Evolutionary conservation across 2,113 vertebrate genomes (phyloP), one percentile per base, ranked within the genome.

Genomic region (Tupaia chinensis): DNA sequence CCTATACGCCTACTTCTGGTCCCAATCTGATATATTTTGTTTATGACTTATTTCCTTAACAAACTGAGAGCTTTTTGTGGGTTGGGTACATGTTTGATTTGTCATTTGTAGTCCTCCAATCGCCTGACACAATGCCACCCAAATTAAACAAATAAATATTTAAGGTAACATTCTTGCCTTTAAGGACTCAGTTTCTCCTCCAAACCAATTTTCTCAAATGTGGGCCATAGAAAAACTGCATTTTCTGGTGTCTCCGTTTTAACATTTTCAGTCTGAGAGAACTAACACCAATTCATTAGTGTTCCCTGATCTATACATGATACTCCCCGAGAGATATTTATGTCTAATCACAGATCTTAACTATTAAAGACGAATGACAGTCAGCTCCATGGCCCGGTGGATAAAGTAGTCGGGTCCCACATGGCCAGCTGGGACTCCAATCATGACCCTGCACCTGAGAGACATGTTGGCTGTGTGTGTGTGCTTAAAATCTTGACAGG

Each of bases 291-390:
- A 72, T 44, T 66, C 56, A 60, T 89, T 19, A 61, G 29, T 72
- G 20, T 54, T 73, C 61, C 23, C 3, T 81, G 76, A 77, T 87
- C 29, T 63, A 44, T 2, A 63, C 7, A 3, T 0, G 8, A 65
- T 78, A 23, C 7, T 73, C 53, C 13, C 16, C 32, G 16, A 66
- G 63, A 87, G 44, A 53, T n/a, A 76, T 54, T 69, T 74, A 27
- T 34, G 19, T 81, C n/a, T 73, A 77, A 88, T 32, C 76, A 87
- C 16, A 27, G 70, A 70, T 54, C 29, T 95, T 76, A 87, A 63
- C 23, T 9, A 87, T 76, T 89, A 80, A 87, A 84, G 74, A 89
- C 84, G 89, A 91, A 94, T 54, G 89, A 92, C 69, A 44, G 44
- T 5, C 69, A 44, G 44, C 44, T 44, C 44, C 44, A 44, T 44